phyloP scores from a whole-genome alignment of 37 sponge, comb jelly and placozoan species.

The Haliclona indistincta region DNA sequence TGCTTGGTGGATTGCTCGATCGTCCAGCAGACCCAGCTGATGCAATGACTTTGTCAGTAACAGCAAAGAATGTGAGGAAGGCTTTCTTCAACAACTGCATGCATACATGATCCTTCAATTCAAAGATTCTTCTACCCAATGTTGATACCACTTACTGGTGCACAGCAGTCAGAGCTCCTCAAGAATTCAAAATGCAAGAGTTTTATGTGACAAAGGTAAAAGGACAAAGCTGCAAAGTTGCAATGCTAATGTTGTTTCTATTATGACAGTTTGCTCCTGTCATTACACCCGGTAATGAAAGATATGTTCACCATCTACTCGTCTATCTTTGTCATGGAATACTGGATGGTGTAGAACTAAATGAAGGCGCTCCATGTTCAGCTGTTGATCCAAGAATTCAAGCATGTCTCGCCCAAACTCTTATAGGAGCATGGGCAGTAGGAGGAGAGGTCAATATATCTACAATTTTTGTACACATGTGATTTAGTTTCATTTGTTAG shows the following conservation, averaged over 20 bases:
- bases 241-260: not conserved
- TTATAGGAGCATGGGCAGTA: constrained; percentile 62
- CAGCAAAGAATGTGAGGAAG: constrained; percentile 30
- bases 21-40: constrained; percentile 16
- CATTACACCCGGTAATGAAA: constrained; percentile 8
- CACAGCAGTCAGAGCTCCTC: constrained; percentile 27
- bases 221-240: not conserved
- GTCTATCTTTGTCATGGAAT: constrained; percentile 39
- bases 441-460: constrained; percentile 44
- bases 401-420: not conserved
- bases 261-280: constrained; percentile 15
- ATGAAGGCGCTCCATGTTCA: not conserved
- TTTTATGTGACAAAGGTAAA: constrained; percentile 33
- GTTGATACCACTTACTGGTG: constrained; percentile 69
- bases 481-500: not conserved
- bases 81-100: not conserved
- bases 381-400: not conserved
- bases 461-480: not conserved
- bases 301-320: constrained; percentile 62
- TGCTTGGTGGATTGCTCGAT: constrained; percentile 20
- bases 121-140: constrained; percentile 35
- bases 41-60: not conserved
- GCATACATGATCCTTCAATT: not conserved
- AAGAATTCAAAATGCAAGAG: constrained; percentile 1
- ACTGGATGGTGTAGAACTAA: not conserved